Percentiles rank a stretch among this genome's conserved stretches.
phyloP scores from a whole-genome alignment of 1,140 invertebrate genomes.

The Mycetomoellerius zeteki region DNA sequence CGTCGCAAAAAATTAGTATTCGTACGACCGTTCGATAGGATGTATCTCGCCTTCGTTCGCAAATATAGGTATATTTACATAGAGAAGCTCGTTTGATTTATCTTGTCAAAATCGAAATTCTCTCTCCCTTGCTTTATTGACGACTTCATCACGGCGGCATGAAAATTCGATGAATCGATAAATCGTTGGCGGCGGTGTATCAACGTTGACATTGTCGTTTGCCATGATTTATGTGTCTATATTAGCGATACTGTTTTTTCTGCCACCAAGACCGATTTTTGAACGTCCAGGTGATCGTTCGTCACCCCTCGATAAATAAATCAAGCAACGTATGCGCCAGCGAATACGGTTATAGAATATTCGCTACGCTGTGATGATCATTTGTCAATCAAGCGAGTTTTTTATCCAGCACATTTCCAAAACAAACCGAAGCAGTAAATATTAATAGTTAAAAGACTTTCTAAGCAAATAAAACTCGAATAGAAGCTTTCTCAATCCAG shows the following conservation, averaged over 20 bases:
- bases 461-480: conserved; percentile 2
- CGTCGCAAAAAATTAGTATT: background rate
- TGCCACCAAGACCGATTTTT: background rate
- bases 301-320: conserved; percentile 33
- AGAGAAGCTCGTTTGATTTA: background rate
- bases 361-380: background rate
- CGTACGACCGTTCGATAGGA: background rate
- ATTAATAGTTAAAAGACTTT: background rate
- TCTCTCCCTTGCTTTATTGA: conserved; percentile 20
- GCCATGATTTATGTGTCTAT: conserved; percentile 66
- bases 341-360: conserved; percentile 24
- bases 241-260: conserved; percentile 52
- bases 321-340: background rate
- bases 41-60: background rate
- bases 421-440: background rate
- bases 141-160: conserved; percentile 71
- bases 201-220: conserved; percentile 48
- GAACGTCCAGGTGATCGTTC: conserved; percentile 6
- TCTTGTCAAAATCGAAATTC: background rate
- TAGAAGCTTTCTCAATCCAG: background rate
- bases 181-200: conserved; percentile 58
- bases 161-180: conserved; percentile 71
- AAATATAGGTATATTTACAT: background rate
- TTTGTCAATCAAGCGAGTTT: conserved; percentile 24
- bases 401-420: background rate